Evolutionary conservation across 2,113 vertebrate genomes (phyloP), one percentile per base, ranked within the genome.

Genomic region (Acanthochromis polyacanthus): DNA sequence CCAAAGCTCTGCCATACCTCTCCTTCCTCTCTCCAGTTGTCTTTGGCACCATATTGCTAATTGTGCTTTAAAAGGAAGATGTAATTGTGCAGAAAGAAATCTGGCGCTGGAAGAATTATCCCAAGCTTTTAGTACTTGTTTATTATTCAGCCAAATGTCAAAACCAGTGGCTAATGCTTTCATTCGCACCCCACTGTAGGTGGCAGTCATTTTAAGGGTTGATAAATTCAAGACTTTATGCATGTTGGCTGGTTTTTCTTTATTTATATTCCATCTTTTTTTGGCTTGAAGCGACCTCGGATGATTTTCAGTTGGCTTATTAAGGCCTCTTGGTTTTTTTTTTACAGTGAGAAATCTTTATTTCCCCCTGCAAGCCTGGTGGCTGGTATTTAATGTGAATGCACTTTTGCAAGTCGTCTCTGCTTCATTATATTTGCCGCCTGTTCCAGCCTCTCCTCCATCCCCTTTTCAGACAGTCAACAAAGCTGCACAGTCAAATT

Each of bases 41-140:
- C 59, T 68, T 56, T 70, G 77, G 75, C 80, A 75, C 55, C 65
- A 69, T 60, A 61, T 80, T 64, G 62, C 73, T 83, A 88, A 87
- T 88, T 83, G 84, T 83, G 83, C 85, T 83, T 85, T 71, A 74
- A 85, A 68, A 85, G 82, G 46, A 56, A 76, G 28, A 52, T 82
- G 52, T 87, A 91, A 91, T 91, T 86, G 83, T 82, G 64, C 77
- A 82, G 70, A 92, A 85, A 71, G 52, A 83, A 85, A 85, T 78
- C 51, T n/a, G 53, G 56, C 48, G 61, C 32, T 36, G 45, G 77
- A 80, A 52, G 51, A 90, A 90, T 87, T 81, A 88, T 63, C 71
- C 55, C 9, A 1, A 69, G 85, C 87, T 87, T 87, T 88, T 81
- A 89, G 79, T 40, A 79, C 70, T 80, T 86, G 70, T 86, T 84